Base-by-base conservation (phyloP, 2,888 invertebrate genomes). In the Eumerus sabulonum region DNA sequence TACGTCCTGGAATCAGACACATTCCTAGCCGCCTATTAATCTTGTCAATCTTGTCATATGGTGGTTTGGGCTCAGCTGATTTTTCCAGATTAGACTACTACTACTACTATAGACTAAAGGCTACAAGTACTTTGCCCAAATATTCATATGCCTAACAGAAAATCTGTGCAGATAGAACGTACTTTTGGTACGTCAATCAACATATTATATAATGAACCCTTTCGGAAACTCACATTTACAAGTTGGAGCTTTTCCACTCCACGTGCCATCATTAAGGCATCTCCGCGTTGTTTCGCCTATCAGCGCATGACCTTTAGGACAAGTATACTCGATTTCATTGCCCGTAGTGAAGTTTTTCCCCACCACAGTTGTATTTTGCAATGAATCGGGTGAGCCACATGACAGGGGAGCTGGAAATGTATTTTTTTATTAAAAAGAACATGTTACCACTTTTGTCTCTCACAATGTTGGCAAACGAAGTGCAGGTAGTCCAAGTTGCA, bases 391-490 rank as follows among this genome's bases (percentile, higher is more conserved):
- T 85, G 95, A 96, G 12, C 97, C 97, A 85, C 97, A 97, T 0
- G 93, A 92, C 1, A 94, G 92, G 0, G 96, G 96, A 82, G 93
- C 96, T 96, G 88, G 13, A 87, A n/a, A 50, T 0, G 38, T 48
- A 13, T 40, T 42, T 40, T 40, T 13, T 7, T 27, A 27, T 57
- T 12, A 42, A 54, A 44, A 35, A 9, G 11, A 17, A 36, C 47
- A 36, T 42, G 9, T n/a, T 9, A 12, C 12, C 9, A n/a, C 45
- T 13, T 7, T n/a, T n/a, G 7, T 16, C 12, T 92, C 94, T 93
- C 90, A 96, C 96, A 92, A 90, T 95, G 94, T 90, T 96, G 96
- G 90, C 97, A 97, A 86, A 97, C 95, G 94, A 96, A 97, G 89
- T 96, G 96, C 67, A 97, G 90, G 85, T 97, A 97, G 89, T 97